Conservation (phyloP, 1,140 invertebrate genomes). For the Periplaneta americana region DNA sequence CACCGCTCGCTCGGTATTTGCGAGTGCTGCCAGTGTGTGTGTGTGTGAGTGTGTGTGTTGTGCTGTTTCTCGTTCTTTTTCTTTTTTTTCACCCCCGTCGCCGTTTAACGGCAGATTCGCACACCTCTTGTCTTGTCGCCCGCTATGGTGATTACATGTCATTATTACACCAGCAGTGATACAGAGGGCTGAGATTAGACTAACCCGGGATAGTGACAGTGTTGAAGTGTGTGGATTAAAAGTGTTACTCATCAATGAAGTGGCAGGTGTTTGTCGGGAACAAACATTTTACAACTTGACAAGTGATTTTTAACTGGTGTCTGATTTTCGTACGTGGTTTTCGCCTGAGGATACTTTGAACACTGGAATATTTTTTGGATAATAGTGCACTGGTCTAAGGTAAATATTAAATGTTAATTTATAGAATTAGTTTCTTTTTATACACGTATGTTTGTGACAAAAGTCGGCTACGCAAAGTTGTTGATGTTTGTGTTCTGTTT, state of each 20-base stretch:
- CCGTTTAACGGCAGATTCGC: background rate
- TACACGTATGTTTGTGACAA: too few species aligned
- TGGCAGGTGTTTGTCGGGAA: background rate
- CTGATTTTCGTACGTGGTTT: too few species aligned
- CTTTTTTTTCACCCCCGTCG: background rate
- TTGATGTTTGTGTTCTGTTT: too few species aligned
- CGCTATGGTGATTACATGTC: background rate
- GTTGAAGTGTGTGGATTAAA: background rate
- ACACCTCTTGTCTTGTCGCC: background rate
- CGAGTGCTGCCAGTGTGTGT: background rate
- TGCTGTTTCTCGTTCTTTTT: background rate
- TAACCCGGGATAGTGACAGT: background rate
- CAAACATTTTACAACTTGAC: background rate
- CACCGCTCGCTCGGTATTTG: background rate
- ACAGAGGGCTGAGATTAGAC: background rate
- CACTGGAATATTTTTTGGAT: too few species aligned
- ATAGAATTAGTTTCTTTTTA: too few species aligned
- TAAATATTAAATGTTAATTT: too few species aligned
- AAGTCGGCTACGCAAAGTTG: too few species aligned
- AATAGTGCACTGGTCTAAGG: too few species aligned
- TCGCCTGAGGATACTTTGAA: too few species aligned
- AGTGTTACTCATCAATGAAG: background rate
- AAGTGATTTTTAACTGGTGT: background rate
- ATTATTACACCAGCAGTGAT: background rate
- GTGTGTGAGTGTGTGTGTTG: background rate